These are phyloP conservation scores for Xanthorhoe designata DNA, from an alignment of 2,888 invertebrate genomes.

Conservation along the genomic window DNA sequence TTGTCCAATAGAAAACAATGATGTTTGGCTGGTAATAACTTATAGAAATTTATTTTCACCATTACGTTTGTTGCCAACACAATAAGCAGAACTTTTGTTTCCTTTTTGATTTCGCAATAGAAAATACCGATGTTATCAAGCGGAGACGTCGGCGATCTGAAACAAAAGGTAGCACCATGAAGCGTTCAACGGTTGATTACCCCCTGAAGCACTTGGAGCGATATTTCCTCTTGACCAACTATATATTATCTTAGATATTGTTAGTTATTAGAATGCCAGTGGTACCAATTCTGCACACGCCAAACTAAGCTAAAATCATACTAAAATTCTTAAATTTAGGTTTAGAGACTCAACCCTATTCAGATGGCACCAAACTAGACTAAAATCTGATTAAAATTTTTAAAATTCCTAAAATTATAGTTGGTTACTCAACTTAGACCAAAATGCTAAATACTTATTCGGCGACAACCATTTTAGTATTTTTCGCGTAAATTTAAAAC, in stretches of 20 bases:
- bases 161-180: constrained; percentile 58
- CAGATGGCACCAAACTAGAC: no score
- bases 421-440: no score
- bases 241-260: constrained; percentile 50
- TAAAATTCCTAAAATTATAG: no score
- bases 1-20: constrained; percentile 21
- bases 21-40: constrained; percentile 36
- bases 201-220: constrained; percentile 55
- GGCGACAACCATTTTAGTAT: no score
- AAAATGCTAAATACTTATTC: no score
- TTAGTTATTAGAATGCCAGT: constrained; percentile 38
- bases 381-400: no score
- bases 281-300: no score
- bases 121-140: constrained; percentile 47
- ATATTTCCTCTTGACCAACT: constrained; percentile 47
- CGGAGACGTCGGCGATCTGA: constrained; percentile 50
- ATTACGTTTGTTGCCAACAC: constrained; percentile 44
- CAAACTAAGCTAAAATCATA: no score
- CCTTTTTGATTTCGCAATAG: constrained; percentile 46
- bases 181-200: constrained; percentile 57
- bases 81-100: constrained; percentile 46
- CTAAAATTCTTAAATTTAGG: no score
- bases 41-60: constrained; percentile 41
- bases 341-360: no score
- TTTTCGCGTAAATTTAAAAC: no score